Base-by-base conservation (phyloP, 2,888 invertebrate species). In the Junonia oenone region DNA sequence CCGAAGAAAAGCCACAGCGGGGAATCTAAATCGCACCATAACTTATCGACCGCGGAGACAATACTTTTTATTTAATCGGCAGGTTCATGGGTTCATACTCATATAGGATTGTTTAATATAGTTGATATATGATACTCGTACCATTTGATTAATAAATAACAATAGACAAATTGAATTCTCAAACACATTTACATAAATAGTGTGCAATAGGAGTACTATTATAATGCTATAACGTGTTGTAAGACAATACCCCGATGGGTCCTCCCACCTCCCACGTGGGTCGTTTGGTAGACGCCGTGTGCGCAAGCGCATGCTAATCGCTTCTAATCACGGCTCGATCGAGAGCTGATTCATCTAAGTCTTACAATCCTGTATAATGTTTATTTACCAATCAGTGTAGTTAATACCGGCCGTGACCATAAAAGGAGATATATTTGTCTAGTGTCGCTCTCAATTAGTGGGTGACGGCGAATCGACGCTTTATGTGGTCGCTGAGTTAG, bases 391-490 rank as follows among this genome's bases (percentile, higher is more conserved):
- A 88, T 87, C 83, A 84, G 80, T 80, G 72, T 75, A 72, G 73
- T 79, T 85, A 80, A 84, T 83, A 73, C 81, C 69, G 68, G 68
- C 68, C 75, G 78, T 73, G 73, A 72, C 87, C 83, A 85, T 88
- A 89, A 86, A 89, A 85, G 85, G 85, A 75, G 79, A 81, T 85
- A 79, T 85, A 86, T 89, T 88, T 88, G 83, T 83, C 81, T 82
- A 81, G 81, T 81, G 84, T 81, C 82, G 82, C 77, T 84, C 81
- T 75, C 81, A 84, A 88, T 87, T 87, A 87, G 87, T 80, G 78
- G 72, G 75, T 73, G 77, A 78, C 82, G 76, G 83, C 76, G 78
- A 86, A 87, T 82, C 78, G 73, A 76, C 81, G 71, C 81, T 80
- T 77, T 86, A 87, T 88, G 86, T 87, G 86, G 87, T 80, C 84